Base-by-base conservation (phyloP, 2,888 invertebrate species). In the Ditula angustiorana region DNA sequence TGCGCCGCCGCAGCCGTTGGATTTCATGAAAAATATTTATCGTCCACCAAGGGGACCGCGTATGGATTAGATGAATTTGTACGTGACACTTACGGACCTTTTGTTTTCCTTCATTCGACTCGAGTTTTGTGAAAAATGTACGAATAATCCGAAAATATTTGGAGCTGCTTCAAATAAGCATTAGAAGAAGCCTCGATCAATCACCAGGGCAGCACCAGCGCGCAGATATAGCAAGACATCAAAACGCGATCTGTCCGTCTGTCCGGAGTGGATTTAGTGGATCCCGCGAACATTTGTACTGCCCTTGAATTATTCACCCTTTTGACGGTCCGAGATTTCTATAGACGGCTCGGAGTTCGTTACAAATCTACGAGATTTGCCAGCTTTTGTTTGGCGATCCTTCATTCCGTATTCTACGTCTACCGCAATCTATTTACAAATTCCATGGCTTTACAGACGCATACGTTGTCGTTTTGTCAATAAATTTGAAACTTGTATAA, bases 1-100 rank as follows among this genome's bases (percentile, higher is more conserved):
- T 92, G 91, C 92, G 86, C 71, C 77, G 77, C 78, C 79, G 79
- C 76, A 78, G 82, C 73, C 79, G 77, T 73, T 79, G 87, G 90
- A 90, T 88, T 90, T 88, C 88, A 87, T 87, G 87, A 85, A 86
- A 90, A 88, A 92, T 92, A 92, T 92, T 91, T 92, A 92, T 92
- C 77, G 89, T 80, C 81, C 85, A 75, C 78, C 77, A 75, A 74
- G 71, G 85, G 85, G 86, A 80, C 76, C 78, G 63, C 73, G 72
- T 77, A 75, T 75, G 89, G 90, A 91, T 92, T 91, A 92, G 86
- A 86, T 79, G 82, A 83, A 88, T 90, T 87, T 85, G 88, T 88
- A 90, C 92, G 92, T 90, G 90, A 85, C 79, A 74, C 71, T 77
- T 16, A 37, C 41, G 10, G 58, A 16, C 35, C 64, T 53, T 62